phyloP scores from a whole-genome alignment of 2,888 invertebrate genomes.

The Drosophila merina region DNA sequence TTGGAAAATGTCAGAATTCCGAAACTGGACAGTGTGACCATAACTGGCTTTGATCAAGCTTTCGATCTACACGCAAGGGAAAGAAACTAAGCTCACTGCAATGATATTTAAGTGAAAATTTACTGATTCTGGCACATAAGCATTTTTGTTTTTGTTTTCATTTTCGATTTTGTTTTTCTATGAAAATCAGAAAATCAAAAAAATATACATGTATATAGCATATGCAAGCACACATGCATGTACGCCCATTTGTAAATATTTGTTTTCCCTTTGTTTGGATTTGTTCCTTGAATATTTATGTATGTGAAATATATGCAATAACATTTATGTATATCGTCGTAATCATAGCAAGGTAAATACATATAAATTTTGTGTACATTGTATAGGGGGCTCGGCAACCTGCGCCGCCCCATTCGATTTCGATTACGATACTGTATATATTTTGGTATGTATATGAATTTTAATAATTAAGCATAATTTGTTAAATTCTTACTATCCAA shows the following conservation, averaged over 20 bases:
- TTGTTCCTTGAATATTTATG: conserved; percentile 37
- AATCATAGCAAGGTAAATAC: conserved; percentile 75
- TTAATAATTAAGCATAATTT: conserved; percentile 26
- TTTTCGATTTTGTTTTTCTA: conserved; percentile 12
- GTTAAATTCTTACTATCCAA: conserved; percentile 36
- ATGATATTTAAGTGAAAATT: not conserved
- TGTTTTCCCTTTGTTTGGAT: conserved; percentile 31
- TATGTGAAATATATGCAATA: conserved; percentile 76
- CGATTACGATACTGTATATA: conserved; percentile 7
- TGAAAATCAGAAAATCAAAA: conserved; percentile 50
- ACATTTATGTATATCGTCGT: conserved; percentile 59
- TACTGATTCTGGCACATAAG: conserved; percentile 39
- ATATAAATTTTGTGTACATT: conserved; percentile 66
- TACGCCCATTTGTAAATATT: conserved; percentile 46
- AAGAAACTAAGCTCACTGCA: not conserved
- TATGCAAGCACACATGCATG: too few species aligned
- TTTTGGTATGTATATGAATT: not conserved
- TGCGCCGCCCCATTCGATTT: conserved; percentile 12
- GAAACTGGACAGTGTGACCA: not conserved
- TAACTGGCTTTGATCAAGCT: not conserved
- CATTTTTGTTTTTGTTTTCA: conserved; percentile 21
- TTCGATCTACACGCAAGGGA: not conserved
- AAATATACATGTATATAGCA: conserved; percentile 17
- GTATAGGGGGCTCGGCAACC: conserved; percentile 45
- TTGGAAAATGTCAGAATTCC: not conserved